These are phyloP conservation scores for Pteromalus puparum DNA, from an alignment of 1,140 invertebrate species.

Conservation along the genomic window DNA sequence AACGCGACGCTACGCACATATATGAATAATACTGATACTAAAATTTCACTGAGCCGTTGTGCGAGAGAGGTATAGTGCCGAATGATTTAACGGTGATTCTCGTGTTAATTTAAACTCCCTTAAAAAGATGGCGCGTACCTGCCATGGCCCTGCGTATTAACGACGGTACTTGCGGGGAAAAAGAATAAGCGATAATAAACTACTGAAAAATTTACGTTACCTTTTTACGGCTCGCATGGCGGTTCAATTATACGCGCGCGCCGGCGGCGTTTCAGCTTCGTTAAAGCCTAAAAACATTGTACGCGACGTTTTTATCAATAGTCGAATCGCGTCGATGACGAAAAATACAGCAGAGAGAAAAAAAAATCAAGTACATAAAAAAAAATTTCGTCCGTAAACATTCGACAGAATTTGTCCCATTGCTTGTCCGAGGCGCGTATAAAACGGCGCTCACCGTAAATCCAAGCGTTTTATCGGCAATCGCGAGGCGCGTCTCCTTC, in stretches of 20 bases:
- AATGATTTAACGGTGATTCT: neutral
- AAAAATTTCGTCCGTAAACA: neutral
- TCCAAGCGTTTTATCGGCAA: slow-evolving; percentile 27
- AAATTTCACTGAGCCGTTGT: neutral
- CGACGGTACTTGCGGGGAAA: too few species aligned
- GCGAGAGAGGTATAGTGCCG: too few species aligned
- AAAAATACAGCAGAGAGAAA: too few species aligned
- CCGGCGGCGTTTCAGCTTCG: too few species aligned
- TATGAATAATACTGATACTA: neutral
- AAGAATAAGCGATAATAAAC: too few species aligned
- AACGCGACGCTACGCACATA: neutral
- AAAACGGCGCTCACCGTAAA: slow-evolving; percentile 6
- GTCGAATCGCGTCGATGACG: too few species aligned
- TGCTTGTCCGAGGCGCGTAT: neutral
- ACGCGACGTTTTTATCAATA: too few species aligned
- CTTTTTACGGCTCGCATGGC: too few species aligned
- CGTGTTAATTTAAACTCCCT: neutral
- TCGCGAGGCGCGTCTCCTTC: neutral
- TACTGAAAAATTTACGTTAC: neutral
- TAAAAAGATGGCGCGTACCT: too few species aligned
- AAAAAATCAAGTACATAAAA: neutral
- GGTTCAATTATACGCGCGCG: too few species aligned
- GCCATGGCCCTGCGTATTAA: too few species aligned
- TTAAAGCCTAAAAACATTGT: too few species aligned
- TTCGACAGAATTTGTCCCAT: slow-evolving; percentile 20